Conservation (phyloP, 2,888 invertebrate species). For the Pristionchus arcanus region DNA sequence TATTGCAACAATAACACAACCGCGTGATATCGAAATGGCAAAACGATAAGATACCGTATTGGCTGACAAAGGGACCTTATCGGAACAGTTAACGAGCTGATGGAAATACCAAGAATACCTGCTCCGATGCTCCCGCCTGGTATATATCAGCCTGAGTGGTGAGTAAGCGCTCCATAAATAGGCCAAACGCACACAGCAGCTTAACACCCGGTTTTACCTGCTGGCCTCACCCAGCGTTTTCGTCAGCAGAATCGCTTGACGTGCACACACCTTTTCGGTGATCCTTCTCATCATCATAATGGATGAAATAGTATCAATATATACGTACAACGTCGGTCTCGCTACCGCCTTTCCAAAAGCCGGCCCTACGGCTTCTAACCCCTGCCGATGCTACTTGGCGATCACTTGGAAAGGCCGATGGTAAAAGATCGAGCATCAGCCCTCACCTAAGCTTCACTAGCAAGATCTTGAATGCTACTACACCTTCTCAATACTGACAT, state of each 20-base stretch:
- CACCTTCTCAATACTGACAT: too few species aligned
- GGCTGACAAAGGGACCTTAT: neutral
- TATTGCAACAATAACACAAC: neutral
- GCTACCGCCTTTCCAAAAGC: neutral
- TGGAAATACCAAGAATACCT: neutral
- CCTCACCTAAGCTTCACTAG: too few species aligned
- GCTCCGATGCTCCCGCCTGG: neutral
- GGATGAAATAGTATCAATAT: neutral
- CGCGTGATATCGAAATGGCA: neutral
- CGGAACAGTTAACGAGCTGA: neutral
- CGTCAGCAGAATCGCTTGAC: too few species aligned
- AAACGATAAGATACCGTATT: neutral
- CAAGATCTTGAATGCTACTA: too few species aligned
- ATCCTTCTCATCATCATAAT: neutral
- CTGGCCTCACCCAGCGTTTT: too few species aligned
- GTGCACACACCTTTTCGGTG: too few species aligned
- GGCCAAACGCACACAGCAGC: neutral
- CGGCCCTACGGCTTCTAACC: slow-evolving; percentile 2
- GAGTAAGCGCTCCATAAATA: neutral
- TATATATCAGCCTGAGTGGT: neutral
- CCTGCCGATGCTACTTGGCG: neutral
- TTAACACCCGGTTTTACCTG: too few species aligned
- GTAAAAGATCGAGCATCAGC: neutral
- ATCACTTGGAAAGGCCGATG: neutral
- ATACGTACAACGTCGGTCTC: neutral